Conservation (phyloP, 2,888 invertebrate species). For the Napeogenes sylphis region DNA sequence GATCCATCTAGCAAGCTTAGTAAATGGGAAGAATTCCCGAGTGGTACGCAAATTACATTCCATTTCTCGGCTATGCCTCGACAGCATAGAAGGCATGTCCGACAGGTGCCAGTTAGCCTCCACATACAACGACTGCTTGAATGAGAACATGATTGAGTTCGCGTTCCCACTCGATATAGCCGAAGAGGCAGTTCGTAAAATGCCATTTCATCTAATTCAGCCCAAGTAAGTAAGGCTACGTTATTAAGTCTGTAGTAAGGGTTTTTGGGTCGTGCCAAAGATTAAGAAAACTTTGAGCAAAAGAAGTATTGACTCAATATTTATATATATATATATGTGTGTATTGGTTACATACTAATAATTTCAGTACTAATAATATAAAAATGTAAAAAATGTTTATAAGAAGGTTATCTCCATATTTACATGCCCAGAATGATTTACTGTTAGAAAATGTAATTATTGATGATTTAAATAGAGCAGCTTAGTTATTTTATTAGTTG, state of each 20-base stretch:
- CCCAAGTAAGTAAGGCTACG: conserved; percentile 57
- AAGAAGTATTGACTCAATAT: too few species aligned
- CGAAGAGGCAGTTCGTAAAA: conserved; percentile 67
- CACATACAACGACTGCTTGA: conserved; percentile 68
- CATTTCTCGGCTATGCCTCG: conserved; percentile 63
- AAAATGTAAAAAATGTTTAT: too few species aligned
- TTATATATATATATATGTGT: too few species aligned
- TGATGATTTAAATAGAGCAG: too few species aligned
- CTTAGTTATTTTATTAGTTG: too few species aligned
- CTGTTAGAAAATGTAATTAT: too few species aligned
- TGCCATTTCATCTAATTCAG: conserved; percentile 70
- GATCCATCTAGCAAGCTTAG: conserved; percentile 61
- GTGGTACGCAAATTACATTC: conserved; percentile 66
- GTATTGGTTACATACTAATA: too few species aligned
- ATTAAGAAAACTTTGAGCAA: too few species aligned
- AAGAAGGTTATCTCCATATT: too few species aligned
- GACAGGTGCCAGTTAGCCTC: conserved; percentile 68
- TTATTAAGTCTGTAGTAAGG: neutral
- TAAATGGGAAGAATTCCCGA: conserved; percentile 67
- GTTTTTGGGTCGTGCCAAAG: neutral
- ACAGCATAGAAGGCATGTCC: conserved; percentile 66
- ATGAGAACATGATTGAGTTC: conserved; percentile 70
- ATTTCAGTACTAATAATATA: too few species aligned
- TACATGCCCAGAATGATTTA: too few species aligned
- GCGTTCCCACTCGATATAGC: conserved; percentile 68